Percentiles rank a stretch among this genome's conserved stretches.
phyloP scores from a whole-genome alignment of 2,113 vertebrate genomes.

The Xerus inauris region DNA sequence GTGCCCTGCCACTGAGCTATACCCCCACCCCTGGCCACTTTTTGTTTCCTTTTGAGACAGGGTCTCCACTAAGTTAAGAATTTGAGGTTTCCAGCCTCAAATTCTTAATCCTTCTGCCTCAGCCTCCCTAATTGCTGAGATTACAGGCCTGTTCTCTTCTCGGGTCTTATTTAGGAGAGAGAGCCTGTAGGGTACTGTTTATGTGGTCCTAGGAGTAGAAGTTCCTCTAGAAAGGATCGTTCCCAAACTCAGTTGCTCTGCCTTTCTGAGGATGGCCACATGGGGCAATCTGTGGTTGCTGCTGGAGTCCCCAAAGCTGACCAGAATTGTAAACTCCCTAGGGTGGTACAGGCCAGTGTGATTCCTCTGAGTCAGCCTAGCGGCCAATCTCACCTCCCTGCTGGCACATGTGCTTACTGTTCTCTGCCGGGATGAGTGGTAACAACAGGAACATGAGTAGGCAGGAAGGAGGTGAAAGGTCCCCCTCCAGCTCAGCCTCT shows the following conservation, averaged over 20 bases:
- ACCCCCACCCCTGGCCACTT: too few relatives aligned
- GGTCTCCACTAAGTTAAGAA: too few relatives aligned
- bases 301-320: background rate
- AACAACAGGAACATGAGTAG: background rate
- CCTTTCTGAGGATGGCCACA: background rate
- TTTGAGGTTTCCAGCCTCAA: too few relatives aligned
- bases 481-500: background rate
- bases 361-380: background rate
- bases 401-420: background rate
- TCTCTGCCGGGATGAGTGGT: background rate
- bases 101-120: too few relatives aligned
- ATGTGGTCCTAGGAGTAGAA: background rate
- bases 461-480: constrained; percentile 72
- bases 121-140: too few relatives aligned
- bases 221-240: background rate
- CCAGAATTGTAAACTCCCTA: background rate
- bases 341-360: background rate
- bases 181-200: background rate
- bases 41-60: too few relatives aligned
- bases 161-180: background rate
- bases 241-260: background rate
- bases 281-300: too few relatives aligned
- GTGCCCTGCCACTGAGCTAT: too few relatives aligned
- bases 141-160: background rate
- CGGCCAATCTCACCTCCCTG: background rate